Evolutionary conservation across 2,113 vertebrate species (phyloP).

Genomic region (Thamnophis sirtalis): DNA sequence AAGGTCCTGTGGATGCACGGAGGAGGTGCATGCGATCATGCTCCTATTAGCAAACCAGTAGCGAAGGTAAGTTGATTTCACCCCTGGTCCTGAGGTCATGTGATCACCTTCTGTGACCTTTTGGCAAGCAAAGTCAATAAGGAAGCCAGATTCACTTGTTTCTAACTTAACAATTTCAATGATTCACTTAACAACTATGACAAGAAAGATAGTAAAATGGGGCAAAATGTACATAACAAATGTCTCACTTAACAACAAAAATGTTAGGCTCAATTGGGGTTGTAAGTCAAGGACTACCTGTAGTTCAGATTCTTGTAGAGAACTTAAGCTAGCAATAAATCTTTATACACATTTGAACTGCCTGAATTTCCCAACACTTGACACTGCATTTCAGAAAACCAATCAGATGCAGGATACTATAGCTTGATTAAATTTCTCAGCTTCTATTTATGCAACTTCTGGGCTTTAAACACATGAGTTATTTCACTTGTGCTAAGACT

Average conservation of each 20-base stretch:
- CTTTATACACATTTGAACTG: neutral
- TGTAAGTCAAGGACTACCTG: neutral
- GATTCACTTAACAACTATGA: neutral
- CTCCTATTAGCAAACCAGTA: no score
- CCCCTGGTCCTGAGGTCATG: neutral
- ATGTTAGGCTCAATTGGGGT: neutral
- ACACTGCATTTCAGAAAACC: neutral
- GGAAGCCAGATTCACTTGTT: neutral
- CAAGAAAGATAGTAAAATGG: neutral
- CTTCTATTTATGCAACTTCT: neutral
- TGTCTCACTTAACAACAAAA: neutral
- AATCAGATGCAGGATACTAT: conserved; percentile 3
- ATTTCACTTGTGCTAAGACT: neutral
- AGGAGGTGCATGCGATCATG: no score
- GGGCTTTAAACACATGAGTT: neutral
- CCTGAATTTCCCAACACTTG: neutral
- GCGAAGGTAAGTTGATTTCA: no score
- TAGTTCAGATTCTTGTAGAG: neutral
- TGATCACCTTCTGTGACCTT: neutral
- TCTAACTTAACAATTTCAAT: no score
- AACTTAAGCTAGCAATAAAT: neutral
- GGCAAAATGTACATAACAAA: neutral
- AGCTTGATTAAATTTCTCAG: neutral
- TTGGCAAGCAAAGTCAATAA: neutral
- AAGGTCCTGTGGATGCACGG: no score